Base-by-base conservation (phyloP, 2,113 vertebrate species). In the Cyanocitta stelleri region DNA sequence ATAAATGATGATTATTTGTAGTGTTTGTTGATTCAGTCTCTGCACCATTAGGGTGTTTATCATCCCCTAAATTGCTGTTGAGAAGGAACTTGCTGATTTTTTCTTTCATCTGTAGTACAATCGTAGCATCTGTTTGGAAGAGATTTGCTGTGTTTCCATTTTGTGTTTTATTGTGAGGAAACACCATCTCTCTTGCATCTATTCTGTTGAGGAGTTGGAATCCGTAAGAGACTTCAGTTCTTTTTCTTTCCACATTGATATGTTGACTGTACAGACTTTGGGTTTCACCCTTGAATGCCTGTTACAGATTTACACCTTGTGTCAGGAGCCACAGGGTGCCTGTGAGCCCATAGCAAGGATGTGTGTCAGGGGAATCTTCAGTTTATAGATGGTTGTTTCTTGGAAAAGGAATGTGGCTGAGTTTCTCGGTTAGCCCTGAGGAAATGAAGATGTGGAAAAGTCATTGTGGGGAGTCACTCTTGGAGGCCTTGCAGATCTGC, bases 11-110 rank as follows among this genome's bases (percentile, higher is more conserved):
- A 44, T 76, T 93, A 68, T 66, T 91, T 37, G 17, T 59, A 41
- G 32, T 24, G 10, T 63, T 90, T 85, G 35, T 8, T 63, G 37
- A 18, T 49, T 62, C 63, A 62, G n/a, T 46, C 30, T 89, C 48
- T 90, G 62, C 58, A 44, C 13, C 32, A 8, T 79, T 32, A 54
- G 24, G 66, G 4, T 84, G 41, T 89, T 86, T 61, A n/a, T 39
- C 1, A 1, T 76, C 11, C 35, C 48, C 26, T 3, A 24, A 1
- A 56, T 1, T 32, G 32, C 46, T 16, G 8, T 11, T 51, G 49
- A 87, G 72, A 37, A 84, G 29, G 15, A 48, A 33, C 21, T 63
- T 72, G 44, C 2, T 91, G 49, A 7, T 58, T 54, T 56, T 61
- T 64, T 72, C 19, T 85, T 90, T 68, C 16, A 16, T 86, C n/a